Evolutionary conservation across 2,888 invertebrate species (phyloP).

Genomic region (Ptilodon capucinus): DNA sequence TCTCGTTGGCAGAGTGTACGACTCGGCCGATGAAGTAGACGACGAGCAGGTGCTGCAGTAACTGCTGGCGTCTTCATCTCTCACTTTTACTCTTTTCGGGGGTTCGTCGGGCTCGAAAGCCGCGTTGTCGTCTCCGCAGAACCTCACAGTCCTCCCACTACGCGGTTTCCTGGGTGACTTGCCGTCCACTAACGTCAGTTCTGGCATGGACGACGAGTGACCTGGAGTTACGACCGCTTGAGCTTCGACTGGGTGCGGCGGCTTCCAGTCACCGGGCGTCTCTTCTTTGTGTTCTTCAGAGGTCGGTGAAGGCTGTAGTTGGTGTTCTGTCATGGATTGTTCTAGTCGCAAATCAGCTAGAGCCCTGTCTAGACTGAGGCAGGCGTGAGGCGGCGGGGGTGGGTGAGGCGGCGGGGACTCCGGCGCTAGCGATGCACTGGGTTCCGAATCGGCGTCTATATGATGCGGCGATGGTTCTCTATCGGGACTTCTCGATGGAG

Average conservation of each 20-base stretch:
- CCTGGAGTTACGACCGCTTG: conserved; percentile 78
- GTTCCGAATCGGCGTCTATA: conserved; percentile 85
- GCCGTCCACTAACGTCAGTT: conserved; percentile 77
- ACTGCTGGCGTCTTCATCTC: conserved; percentile 87
- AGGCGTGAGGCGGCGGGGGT: conserved; percentile 73
- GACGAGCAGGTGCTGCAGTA: conserved; percentile 95
- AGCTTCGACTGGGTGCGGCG: conserved; percentile 78
- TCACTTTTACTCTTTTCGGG: conserved; percentile 50
- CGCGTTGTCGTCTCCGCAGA: conserved; percentile 74
- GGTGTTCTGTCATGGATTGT: conserved; percentile 86
- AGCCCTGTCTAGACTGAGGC: conserved; percentile 71
- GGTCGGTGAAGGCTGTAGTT: conserved; percentile 82
- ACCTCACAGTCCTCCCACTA: conserved; percentile 70
- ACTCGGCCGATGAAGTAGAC: conserved; percentile 93
- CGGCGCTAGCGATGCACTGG: conserved; percentile 79
- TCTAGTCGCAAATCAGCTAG: conserved; percentile 83
- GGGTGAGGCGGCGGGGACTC: conserved; percentile 78
- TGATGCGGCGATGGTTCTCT: conserved; percentile 78
- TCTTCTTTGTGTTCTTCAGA: conserved; percentile 57
- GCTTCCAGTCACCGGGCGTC: conserved; percentile 77
- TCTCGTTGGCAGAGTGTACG: conserved; percentile 92
- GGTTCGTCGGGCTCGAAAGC: conserved; percentile 75
- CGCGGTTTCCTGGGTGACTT: conserved; percentile 56
- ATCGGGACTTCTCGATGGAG: conserved; percentile 84
- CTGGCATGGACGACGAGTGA: conserved; percentile 78